These are phyloP conservation scores for Platygyra sinensis DNA, from an alignment of 64 coral and sea anemone species.

Conservation along the genomic window DNA sequence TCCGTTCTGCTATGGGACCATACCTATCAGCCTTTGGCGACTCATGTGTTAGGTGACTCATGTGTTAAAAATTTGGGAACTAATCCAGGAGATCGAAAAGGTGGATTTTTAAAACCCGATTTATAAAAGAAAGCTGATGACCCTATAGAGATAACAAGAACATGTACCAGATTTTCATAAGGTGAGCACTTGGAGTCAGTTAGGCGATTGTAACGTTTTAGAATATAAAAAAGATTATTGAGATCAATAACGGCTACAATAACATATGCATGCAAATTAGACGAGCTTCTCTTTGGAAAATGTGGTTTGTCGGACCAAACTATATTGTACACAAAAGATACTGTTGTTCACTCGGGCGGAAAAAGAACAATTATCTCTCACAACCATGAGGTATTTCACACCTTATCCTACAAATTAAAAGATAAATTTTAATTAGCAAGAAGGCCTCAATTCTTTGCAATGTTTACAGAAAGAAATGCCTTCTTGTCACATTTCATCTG, in stretches of 20 bases:
- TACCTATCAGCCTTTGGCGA: no score
- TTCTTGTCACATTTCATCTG: background rate
- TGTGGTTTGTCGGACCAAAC: background rate
- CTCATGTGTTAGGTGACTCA: no score
- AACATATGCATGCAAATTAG: conserved; percentile 11
- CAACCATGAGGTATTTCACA: background rate
- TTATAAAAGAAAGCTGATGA: no score
- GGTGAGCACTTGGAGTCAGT: background rate
- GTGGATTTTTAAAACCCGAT: no score
- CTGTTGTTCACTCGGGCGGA: background rate
- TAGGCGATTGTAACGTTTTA: background rate
- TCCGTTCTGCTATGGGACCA: background rate
- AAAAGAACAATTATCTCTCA: background rate
- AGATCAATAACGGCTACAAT: background rate
- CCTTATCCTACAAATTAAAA: conserved; percentile 1
- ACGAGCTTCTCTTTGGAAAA: background rate
- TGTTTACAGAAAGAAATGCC: conserved; percentile 33
- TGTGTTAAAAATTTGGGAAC: no score
- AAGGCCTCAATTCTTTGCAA: background rate
- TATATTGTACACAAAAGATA: conserved; percentile 22
- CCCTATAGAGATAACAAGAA: background rate
- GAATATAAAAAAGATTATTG: conserved; percentile 16
- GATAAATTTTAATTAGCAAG: conserved; percentile 23
- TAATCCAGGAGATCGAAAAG: no score
- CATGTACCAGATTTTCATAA: background rate